These are phyloP conservation scores for Armadillidium nasatum DNA, from an alignment of 1,140 invertebrate genomes.

Conservation along the genomic window DNA sequence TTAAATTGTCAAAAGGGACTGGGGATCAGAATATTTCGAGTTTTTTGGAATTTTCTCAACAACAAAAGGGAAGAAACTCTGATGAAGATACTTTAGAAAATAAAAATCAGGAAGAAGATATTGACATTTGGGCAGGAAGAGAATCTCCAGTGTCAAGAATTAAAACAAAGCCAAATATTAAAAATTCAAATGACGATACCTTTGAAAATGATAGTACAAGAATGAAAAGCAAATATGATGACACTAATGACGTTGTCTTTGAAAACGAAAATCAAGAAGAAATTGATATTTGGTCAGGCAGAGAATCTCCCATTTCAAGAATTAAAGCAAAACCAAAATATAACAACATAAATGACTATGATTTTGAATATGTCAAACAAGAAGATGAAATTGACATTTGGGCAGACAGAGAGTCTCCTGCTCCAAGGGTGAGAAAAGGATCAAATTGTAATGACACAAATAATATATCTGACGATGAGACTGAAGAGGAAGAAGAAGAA, in stretches of 20 bases:
- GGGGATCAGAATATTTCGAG: too few relatives aligned
- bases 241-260: slow-evolving; percentile 12
- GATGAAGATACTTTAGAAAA: neutral
- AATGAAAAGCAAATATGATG: too few relatives aligned
- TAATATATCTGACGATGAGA: too few relatives aligned
- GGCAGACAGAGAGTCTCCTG: neutral
- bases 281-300: slow-evolving; percentile 25
- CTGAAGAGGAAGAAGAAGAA: slow-evolving; percentile 8
- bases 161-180: neutral
- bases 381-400: slow-evolving; percentile 16
- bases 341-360: neutral
- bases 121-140: slow-evolving; percentile 12
- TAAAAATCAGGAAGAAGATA: neutral
- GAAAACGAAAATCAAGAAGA: neutral
- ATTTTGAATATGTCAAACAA: neutral
- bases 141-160: neutral
- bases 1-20: too few relatives aligned
- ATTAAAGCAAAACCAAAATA: neutral
- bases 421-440: neutral
- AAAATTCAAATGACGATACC: neutral
- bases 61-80: neutral
- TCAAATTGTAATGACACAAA: neutral
- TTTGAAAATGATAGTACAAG: neutral
- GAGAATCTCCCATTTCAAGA: slow-evolving; percentile 17
- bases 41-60: too few relatives aligned